Evolutionary conservation across 1,140 invertebrate species (phyloP), one percentile per base, ranked within the genome.

Genomic region (Plutomurus gul): DNA sequence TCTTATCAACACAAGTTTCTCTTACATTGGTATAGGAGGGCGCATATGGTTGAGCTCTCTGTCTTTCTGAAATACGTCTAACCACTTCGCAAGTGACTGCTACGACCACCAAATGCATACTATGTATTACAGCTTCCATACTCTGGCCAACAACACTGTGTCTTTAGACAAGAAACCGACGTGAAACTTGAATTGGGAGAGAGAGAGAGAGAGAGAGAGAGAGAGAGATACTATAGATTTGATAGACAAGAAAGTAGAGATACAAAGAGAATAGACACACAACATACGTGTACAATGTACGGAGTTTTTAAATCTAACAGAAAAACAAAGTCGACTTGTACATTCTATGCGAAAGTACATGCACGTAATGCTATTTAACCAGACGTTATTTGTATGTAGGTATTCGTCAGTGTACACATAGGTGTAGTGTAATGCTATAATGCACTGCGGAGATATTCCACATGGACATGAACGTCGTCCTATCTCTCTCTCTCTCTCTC

Each of bases 1-100:
- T 60, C 51, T 60, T 11, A 25, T 60, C 11, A 30, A 25, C 56
- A 65, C 56, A 65, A 65, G 13, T 65, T 65, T 65, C 56, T 65
- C 27, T 65, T n/a, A 30, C 56, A 33, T 65, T 43, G n/a, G 11
- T 65, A 65, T 30, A 65, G 30, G 56, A 65, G 56, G 56, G 30
- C 56, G 36, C 56, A 65, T 36, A 65, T 65, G 56, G 56, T 65
- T 65, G 56, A 30, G 27, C 27, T n/a, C 22, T 13, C 51, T 27
- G 8, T 36, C 13, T 16, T 33, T 30, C 18, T 33, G 7, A 60
- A 13, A n/a, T 27, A 16, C 56, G 18, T 65, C 27, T 33, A 25
- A 65, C 36, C 56, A 36, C 56, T n/a, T n/a, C n/a, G n/a, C n/a
- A n/a, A n/a, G n/a, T n/a, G n/a, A n/a, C n/a, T n/a, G n/a, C n/a